Conservation (phyloP, 2,113 vertebrate species). For the Pseudois nayaur region DNA sequence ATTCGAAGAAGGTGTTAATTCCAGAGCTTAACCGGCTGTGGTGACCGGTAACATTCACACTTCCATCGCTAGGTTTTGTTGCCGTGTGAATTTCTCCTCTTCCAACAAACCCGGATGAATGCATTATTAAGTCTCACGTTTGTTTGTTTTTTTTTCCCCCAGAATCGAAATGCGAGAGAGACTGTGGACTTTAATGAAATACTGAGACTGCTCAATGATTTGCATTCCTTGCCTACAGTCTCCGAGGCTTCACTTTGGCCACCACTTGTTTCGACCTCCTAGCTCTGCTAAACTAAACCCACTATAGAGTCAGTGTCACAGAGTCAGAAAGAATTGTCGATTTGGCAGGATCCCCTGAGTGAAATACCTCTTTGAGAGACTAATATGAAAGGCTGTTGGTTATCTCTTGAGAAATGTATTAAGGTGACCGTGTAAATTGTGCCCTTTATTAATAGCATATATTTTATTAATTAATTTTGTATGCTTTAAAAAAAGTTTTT, state of each 20-base stretch:
- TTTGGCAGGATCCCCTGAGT: not conserved
- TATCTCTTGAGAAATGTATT: too few species aligned
- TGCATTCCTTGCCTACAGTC: fast-evolving
- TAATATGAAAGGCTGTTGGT: not conserved
- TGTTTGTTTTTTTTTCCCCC: too few species aligned
- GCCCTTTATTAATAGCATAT: not conserved
- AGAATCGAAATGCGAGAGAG: not conserved
- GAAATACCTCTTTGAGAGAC: not conserved
- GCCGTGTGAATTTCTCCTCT: constrained; percentile 50
- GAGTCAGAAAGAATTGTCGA: fast-evolving
- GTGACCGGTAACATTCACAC: not conserved
- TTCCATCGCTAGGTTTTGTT: constrained; percentile 23
- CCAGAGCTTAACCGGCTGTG: not conserved
- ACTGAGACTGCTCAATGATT: not conserved
- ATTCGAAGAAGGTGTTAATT: not conserved
- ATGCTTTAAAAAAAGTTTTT: not conserved
- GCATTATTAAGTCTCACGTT: constrained; percentile 25
- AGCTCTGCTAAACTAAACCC: fast-evolving
- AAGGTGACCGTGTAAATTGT: not conserved
- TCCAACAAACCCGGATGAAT: constrained; percentile 47
- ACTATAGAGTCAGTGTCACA: fast-evolving
- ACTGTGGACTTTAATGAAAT: not conserved
- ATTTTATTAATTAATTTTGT: not conserved
- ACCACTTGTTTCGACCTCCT: too few species aligned
- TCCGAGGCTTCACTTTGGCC: too few species aligned